Conservation (phyloP, 1,140 invertebrate species). For the Dolichoris vasculosae region DNA sequence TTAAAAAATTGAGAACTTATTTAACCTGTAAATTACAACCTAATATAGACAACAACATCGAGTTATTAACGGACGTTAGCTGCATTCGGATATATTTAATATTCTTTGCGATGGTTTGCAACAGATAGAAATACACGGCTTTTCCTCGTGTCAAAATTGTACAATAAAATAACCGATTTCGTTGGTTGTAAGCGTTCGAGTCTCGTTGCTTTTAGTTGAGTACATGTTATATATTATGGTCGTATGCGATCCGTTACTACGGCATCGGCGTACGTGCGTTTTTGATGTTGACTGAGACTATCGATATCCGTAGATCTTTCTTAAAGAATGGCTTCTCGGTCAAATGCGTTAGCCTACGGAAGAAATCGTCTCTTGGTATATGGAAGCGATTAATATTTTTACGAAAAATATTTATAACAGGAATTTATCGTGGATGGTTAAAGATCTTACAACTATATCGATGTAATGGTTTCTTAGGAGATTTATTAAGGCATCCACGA, state of each 20-base stretch:
- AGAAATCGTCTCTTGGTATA: not conserved
- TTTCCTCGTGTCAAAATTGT: not conserved
- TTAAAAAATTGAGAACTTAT: no score
- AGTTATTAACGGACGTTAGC: not conserved
- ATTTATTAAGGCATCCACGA: not conserved
- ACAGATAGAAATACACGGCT: not conserved
- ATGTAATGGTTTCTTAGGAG: not conserved
- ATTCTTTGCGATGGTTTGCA: not conserved
- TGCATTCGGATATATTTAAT: not conserved
- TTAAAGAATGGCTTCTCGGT: not conserved
- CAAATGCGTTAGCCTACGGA: not conserved
- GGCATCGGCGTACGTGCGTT: no score
- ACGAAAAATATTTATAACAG: not conserved
- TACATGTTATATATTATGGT: not conserved
- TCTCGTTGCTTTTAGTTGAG: not conserved
- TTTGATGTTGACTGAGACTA: not conserved
- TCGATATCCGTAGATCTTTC: not conserved
- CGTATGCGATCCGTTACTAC: not conserved
- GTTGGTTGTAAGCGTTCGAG: not conserved
- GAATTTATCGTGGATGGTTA: constrained; percentile 14
- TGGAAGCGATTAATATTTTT: not conserved
- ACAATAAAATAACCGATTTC: not conserved
- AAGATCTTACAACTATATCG: not conserved
- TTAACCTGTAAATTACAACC: no score
- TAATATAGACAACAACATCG: no score